These are phyloP conservation scores for Mamestra configurata DNA, from an alignment of 1,140 invertebrate genomes.

Conservation along the genomic window DNA sequence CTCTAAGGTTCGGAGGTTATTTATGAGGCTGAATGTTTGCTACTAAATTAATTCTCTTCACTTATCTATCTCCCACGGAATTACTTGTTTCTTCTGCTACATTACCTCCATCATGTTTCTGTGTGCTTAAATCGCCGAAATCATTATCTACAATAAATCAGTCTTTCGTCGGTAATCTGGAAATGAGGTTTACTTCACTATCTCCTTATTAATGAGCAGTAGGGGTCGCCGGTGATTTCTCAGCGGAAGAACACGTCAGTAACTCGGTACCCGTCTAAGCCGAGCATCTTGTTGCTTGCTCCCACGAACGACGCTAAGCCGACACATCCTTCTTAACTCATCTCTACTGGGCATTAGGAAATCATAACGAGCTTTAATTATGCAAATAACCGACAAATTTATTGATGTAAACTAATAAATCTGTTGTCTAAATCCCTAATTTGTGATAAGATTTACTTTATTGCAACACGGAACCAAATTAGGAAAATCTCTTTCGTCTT, in stretches of 20 bases:
- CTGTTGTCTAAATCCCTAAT: constrained; percentile 11
- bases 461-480: not conserved
- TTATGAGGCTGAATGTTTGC: constrained; percentile 19
- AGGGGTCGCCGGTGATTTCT: constrained; percentile 33
- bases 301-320: constrained; percentile 48
- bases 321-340: constrained; percentile 57
- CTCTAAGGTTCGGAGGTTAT: constrained; percentile 33
- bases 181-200: constrained; percentile 22
- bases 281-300: constrained; percentile 24
- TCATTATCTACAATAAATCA: constrained; percentile 25
- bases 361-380: constrained; percentile 39
- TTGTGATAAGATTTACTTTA: constrained; percentile 20
- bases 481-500: constrained; percentile 2
- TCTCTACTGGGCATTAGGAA: constrained; percentile 26
- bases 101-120: not conserved
- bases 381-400: constrained; percentile 34
- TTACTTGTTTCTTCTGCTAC: not conserved
- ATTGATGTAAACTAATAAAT: constrained; percentile 32
- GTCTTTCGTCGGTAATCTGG: constrained; percentile 5
- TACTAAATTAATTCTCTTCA: constrained; percentile 10
- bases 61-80: constrained; percentile 8
- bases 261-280: constrained; percentile 27
- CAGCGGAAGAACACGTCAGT: constrained; percentile 38
- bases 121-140: not conserved
- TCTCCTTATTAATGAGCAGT: constrained; percentile 19